These are phyloP conservation scores for Ophioninae sp. DNA, from an alignment of 2,888 invertebrate genomes.

Conservation along the genomic window DNA sequence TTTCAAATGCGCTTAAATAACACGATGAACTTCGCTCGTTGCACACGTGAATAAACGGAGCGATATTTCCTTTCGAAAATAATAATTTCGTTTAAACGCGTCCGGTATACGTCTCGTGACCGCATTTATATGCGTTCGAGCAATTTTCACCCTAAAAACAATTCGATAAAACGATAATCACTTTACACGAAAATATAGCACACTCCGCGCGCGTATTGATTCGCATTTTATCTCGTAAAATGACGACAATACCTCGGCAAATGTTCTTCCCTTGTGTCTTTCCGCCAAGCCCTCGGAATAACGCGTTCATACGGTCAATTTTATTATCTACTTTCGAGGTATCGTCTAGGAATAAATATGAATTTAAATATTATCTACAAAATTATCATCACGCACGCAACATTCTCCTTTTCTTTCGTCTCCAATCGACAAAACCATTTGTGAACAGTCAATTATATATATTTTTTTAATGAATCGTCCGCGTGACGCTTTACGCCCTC, in stretches of 20 bases:
- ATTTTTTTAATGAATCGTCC: background rate
- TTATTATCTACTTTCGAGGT: constrained; percentile 50
- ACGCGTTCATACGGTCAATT: constrained; percentile 31
- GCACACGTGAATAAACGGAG: constrained; percentile 57
- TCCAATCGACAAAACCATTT: constrained; percentile 3
- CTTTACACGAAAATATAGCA: constrained; percentile 69
- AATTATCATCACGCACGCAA: constrained; percentile 64
- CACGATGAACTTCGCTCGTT: constrained; percentile 33
- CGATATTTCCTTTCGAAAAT: constrained; percentile 45
- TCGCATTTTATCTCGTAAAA: constrained; percentile 72
- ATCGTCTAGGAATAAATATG: constrained; percentile 73
- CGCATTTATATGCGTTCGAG: constrained; percentile 64
- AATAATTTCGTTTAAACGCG: constrained; percentile 56
- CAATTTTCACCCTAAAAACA: constrained; percentile 71
- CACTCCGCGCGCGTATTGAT: constrained; percentile 68
- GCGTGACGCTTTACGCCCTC: constrained; percentile 5
- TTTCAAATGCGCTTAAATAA: constrained; percentile 45
- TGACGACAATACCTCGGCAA: constrained; percentile 73
- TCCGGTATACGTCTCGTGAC: constrained; percentile 47
- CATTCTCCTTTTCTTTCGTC: constrained; percentile 24
- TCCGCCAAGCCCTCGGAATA: constrained; percentile 9
- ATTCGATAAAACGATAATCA: constrained; percentile 76
- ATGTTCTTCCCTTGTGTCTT: constrained; percentile 38
- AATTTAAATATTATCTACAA: constrained; percentile 73
- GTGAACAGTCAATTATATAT: constrained; percentile 9